These are phyloP conservation scores for Rhynchopsitta pachyrhyncha DNA, from an alignment of 2,113 vertebrate genomes.

Conservation along the genomic window DNA sequence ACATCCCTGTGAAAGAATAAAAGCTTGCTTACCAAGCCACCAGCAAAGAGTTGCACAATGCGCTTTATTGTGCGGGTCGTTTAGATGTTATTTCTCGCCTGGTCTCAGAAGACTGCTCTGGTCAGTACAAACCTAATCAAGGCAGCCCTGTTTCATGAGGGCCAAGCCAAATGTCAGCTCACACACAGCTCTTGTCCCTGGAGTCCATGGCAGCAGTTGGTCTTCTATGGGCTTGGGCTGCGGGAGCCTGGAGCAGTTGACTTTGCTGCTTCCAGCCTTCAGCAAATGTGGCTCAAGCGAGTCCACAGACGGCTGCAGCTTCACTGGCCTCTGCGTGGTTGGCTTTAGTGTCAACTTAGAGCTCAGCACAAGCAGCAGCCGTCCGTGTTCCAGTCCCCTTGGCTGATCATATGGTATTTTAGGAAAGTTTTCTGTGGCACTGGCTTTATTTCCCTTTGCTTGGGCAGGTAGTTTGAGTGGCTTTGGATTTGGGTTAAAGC, in stretches of 20 bases:
- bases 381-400: background rate
- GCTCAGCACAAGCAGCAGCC: background rate
- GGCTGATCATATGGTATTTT: background rate
- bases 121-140: background rate
- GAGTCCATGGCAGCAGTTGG: background rate
- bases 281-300: background rate
- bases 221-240: background rate
- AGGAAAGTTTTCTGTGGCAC: background rate
- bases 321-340: background rate
- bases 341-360: background rate
- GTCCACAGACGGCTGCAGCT: background rate
- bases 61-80: background rate
- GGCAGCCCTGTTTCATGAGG: background rate
- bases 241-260: background rate
- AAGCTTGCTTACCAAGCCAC: background rate
- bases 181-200: background rate
- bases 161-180: background rate
- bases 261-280: background rate
- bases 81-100: background rate
- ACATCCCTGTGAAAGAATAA: background rate
- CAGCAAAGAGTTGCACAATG: background rate
- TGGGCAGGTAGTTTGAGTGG: background rate
- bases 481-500: background rate
- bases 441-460: background rate
- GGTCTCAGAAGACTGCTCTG: background rate